phyloP scores from a whole-genome alignment of 2,113 vertebrate genomes.

The Bungarus multicinctus region DNA sequence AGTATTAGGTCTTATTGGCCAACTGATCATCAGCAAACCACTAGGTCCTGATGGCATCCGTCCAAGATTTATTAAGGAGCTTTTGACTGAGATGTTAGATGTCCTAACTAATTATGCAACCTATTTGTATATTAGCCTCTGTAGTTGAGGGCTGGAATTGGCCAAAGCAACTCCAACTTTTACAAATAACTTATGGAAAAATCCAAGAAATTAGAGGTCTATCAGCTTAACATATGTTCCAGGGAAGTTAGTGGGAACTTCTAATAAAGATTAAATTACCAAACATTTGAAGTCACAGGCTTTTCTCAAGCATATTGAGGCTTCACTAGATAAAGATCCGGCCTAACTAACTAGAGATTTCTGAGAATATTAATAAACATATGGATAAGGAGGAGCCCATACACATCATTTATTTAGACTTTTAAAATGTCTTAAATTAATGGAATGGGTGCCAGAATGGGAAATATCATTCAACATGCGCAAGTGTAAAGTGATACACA shows the following conservation, averaged over 20 bases:
- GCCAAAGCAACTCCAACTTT: no score
- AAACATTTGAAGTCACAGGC: background rate
- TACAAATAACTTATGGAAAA: no score
- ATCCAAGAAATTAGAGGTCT: no score
- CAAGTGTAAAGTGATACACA: background rate
- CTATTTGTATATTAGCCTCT: background rate
- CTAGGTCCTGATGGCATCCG: no score
- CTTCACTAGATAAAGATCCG: background rate
- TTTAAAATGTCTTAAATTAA: background rate
- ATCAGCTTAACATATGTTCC: background rate
- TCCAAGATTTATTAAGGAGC: no score
- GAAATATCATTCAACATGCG: background rate
- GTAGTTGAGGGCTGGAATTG: background rate
- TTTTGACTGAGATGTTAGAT: no score
- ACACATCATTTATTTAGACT: background rate
- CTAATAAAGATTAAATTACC: background rate
- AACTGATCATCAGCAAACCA: no score
- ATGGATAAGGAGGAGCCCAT: background rate
- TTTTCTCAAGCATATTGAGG: background rate
- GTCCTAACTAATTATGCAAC: background rate
- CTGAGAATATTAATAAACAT: background rate
- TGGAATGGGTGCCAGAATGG: background rate
- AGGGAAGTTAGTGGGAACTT: background rate
- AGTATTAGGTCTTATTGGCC: no score
- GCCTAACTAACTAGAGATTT: background rate